A percentile compares a stretch with the other conserved stretches of the same genome.
Evolutionary conservation across 2,113 vertebrate species (phyloP).

Genomic region (Pteronura brasiliensis): DNA sequence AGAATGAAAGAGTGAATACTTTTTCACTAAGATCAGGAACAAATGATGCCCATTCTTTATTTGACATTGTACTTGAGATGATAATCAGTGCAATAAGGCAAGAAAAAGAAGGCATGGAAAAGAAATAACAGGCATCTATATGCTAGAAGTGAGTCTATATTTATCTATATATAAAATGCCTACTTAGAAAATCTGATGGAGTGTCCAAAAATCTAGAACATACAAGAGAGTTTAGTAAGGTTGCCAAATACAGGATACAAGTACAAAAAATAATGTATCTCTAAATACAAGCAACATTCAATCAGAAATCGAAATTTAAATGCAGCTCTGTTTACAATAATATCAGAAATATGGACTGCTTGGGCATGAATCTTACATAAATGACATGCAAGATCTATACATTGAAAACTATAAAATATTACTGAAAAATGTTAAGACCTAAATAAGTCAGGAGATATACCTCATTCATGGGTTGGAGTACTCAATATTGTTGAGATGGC

Average conservation of each 20-base stretch:
- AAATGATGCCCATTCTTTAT: background rate
- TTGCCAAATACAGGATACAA: background rate
- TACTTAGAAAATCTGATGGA: background rate
- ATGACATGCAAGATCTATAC: background rate
- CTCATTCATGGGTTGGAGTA: background rate
- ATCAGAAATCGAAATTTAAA: background rate
- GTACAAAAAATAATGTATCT: background rate
- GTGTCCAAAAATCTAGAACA: background rate
- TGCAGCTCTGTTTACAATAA: background rate
- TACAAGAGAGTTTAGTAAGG: background rate
- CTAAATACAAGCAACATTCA: background rate
- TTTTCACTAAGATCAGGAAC: background rate
- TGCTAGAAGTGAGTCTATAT: background rate
- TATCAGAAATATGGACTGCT: background rate
- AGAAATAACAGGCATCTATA: background rate
- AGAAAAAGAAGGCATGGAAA: background rate
- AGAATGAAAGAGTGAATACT: background rate
- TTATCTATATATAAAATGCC: background rate
- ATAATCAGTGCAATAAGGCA: background rate
- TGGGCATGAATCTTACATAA: background rate
- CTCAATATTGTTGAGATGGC: background rate
- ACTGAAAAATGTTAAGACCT: background rate
- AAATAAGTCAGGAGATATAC: background rate
- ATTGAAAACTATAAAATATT: background rate
- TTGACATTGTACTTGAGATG: background rate